Conservation (phyloP, 2,888 invertebrate genomes). For the Plebejus argus region DNA sequence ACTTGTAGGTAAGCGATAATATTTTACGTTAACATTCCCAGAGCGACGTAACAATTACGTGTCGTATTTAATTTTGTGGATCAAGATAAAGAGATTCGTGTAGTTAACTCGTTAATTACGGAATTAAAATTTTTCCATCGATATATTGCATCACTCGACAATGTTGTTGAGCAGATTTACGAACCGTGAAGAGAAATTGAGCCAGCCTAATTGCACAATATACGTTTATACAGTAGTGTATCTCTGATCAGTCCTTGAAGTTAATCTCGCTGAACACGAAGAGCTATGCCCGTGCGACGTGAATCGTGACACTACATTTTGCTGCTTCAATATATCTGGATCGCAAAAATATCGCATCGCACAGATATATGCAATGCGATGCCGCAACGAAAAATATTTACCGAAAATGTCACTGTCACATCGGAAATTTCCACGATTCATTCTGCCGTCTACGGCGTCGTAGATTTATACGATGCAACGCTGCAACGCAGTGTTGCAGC, state of each 20-base stretch:
- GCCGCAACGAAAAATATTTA: too few relatives aligned
- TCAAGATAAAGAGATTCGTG: constrained; percentile 25
- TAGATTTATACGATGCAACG: too few relatives aligned
- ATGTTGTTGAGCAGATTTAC: constrained; percentile 60
- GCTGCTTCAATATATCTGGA: neutral
- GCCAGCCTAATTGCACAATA: constrained; percentile 47
- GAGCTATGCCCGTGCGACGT: neutral
- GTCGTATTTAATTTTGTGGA: constrained; percentile 30
- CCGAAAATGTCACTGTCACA: too few relatives aligned
- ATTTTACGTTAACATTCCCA: neutral
- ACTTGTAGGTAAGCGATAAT: neutral
- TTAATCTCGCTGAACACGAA: neutral
- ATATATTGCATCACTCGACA: constrained; percentile 45
- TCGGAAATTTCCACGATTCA: too few relatives aligned
- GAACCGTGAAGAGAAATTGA: constrained; percentile 59
- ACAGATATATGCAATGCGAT: too few relatives aligned
- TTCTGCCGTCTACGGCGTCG: too few relatives aligned
- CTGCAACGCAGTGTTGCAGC: too few relatives aligned
- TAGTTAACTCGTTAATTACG: constrained; percentile 33
- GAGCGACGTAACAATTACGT: constrained; percentile 31
- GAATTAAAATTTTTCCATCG: constrained; percentile 33
- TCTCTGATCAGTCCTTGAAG: neutral
- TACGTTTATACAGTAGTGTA: neutral
- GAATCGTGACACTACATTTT: neutral
- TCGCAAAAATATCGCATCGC: too few relatives aligned